Conservation (phyloP, 2,113 vertebrate species). For the Artemisiospiza belli region DNA sequence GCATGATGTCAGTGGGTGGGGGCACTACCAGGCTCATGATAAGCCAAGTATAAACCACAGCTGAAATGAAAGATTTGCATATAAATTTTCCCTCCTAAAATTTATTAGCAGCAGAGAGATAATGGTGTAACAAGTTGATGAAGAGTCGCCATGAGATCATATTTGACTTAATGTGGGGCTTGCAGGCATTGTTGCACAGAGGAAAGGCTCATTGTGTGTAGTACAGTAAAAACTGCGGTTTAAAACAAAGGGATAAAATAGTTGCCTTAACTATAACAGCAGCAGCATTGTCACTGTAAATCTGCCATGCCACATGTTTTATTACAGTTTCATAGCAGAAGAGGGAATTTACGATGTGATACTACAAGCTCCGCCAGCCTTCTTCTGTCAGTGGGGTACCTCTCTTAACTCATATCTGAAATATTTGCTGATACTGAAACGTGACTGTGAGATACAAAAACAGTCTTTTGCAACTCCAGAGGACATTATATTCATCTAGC, state of each 20-base stretch:
- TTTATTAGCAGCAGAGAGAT: conserved; percentile 32
- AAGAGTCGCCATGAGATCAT: conserved; percentile 1
- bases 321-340: conserved; percentile 66
- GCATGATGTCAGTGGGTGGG: conserved; percentile 50
- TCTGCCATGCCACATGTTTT: conserved; percentile 59
- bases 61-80: conserved; percentile 44
- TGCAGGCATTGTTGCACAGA: not conserved
- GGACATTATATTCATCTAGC: conserved; percentile 9
- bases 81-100: conserved; percentile 1
- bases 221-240: conserved; percentile 10
- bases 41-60: not conserved
- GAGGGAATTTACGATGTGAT: conserved; percentile 66
- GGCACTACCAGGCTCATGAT: not conserved
- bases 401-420: conserved; percentile 62
- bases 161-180: not conserved
- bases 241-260: conserved; percentile 49
- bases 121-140: not conserved
- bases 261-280: conserved; percentile 43
- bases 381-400: conserved; percentile 60
- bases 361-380: conserved; percentile 50
- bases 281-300: conserved; percentile 54
- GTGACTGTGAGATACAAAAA: conserved; percentile 20
- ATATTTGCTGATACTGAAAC: conserved; percentile 68
- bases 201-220: conserved; percentile 11
- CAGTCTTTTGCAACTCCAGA: conserved; percentile 4